These are phyloP conservation scores for Gorsachius goisagi DNA, from an alignment of 2,113 vertebrate genomes.

Conservation along the genomic window DNA sequence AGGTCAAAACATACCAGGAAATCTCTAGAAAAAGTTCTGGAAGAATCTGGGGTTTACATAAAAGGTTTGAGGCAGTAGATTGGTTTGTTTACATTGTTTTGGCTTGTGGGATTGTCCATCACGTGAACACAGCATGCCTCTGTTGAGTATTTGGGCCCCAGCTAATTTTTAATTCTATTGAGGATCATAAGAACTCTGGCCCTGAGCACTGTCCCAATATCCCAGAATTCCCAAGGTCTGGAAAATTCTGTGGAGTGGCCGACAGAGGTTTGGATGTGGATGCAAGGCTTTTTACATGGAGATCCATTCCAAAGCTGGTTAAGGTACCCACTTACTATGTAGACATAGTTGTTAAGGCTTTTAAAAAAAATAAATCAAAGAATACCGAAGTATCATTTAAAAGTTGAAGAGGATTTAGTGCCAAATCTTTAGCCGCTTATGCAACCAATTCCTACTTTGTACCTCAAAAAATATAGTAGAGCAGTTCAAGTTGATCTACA, in stretches of 20 bases:
- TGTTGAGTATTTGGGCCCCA: not conserved
- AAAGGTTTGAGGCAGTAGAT: not conserved
- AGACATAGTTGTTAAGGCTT: not conserved
- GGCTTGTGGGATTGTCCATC: not conserved
- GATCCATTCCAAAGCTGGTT: not conserved
- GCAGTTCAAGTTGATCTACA: not conserved
- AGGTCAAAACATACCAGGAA: not conserved
- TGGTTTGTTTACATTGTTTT: not conserved
- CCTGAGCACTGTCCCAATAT: not conserved
- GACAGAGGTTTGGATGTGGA: not conserved
- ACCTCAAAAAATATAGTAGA: constrained; percentile 19
- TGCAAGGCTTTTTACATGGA: not conserved
- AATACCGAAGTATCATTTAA: not conserved
- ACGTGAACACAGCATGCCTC: not conserved
- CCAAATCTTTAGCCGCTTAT: constrained; percentile 19
- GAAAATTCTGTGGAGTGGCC: not conserved
- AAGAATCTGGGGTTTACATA: not conserved
- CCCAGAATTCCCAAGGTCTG: not conserved
- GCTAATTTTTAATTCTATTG: not conserved
- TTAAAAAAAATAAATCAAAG: not conserved
- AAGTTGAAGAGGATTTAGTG: constrained; percentile 22
- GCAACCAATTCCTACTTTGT: constrained; percentile 39
- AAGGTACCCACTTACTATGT: not conserved
- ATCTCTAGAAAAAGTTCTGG: not conserved
- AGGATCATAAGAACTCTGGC: not conserved